Conservation (phyloP, 2,888 invertebrate species). For the Ophraella communa region DNA sequence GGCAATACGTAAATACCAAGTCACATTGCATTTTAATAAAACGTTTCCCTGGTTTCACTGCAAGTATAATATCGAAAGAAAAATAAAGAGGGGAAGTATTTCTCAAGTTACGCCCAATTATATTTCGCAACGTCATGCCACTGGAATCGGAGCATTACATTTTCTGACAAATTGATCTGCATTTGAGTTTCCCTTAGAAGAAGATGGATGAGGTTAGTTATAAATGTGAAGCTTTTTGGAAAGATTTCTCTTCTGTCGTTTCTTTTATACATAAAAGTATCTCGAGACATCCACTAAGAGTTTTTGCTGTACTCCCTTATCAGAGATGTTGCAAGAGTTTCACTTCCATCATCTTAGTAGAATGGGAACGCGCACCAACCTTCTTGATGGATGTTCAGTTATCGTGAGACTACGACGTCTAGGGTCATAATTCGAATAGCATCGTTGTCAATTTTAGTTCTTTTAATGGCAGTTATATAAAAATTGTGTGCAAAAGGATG, state of each 20-base stretch:
- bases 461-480: neutral
- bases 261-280: constrained; percentile 60
- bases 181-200: constrained; percentile 60
- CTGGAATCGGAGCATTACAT: constrained; percentile 59
- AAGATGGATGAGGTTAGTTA: constrained; percentile 65
- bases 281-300: constrained; percentile 54
- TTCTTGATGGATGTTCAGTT: constrained; percentile 55
- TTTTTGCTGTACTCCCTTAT: constrained; percentile 57
- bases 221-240: constrained; percentile 63
- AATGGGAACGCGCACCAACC: constrained; percentile 46
- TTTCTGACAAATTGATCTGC: constrained; percentile 64
- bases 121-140: constrained; percentile 34
- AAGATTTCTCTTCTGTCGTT: constrained; percentile 57
- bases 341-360: constrained; percentile 59
- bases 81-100: neutral
- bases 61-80: neutral
- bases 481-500: too few species aligned
- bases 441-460: neutral
- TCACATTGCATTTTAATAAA: neutral
- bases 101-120: constrained; percentile 33
- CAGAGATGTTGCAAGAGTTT: constrained; percentile 60
- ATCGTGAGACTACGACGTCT: constrained; percentile 34
- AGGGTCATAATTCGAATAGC: neutral
- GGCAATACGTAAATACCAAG: neutral
- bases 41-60: neutral